Conservation (phyloP, 2,113 vertebrate species). For the Antechinus flavipes region DNA sequence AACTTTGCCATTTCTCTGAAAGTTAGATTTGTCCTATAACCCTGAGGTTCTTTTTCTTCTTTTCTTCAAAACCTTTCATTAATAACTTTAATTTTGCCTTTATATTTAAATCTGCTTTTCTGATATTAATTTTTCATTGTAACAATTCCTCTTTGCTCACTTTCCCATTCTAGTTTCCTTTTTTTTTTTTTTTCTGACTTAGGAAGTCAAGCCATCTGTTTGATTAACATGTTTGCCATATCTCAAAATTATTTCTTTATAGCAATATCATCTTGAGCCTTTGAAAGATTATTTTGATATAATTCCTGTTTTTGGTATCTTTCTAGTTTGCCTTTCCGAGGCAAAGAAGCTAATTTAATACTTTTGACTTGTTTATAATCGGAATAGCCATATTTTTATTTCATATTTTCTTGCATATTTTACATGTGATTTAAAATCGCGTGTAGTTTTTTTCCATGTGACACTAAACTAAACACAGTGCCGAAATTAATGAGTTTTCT, state of each 20-base stretch:
- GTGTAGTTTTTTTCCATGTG: conserved; percentile 42
- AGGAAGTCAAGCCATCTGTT: conserved; percentile 17
- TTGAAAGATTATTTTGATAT: conserved; percentile 47
- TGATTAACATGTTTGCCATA: conserved; percentile 45
- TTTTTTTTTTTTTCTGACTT: conserved; percentile 23
- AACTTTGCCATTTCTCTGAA: conserved; percentile 15
- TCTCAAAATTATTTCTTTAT: conserved; percentile 49
- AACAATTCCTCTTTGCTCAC: conserved; percentile 34
- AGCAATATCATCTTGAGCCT: conserved; percentile 23
- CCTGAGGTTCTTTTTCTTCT: conserved; percentile 17
- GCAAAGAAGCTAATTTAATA: conserved; percentile 17
- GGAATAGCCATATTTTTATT: conserved; percentile 26
- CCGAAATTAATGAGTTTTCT: conserved; percentile 20
- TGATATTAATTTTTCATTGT: conserved; percentile 28
- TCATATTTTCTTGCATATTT: conserved; percentile 2
- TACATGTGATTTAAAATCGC: conserved; percentile 23
- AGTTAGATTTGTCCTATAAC: conserved; percentile 12
- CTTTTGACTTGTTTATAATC: background rate
- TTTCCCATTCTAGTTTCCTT: conserved; percentile 30
- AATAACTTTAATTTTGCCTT: background rate
- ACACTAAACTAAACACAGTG: conserved; percentile 51
- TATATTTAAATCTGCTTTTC: background rate
- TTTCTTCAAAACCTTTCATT: background rate
- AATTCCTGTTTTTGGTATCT: conserved; percentile 20
- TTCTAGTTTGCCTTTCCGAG: conserved; percentile 30